phyloP scores from a whole-genome alignment of 1,140 invertebrate genomes.

The Hypothenemus hampei region DNA sequence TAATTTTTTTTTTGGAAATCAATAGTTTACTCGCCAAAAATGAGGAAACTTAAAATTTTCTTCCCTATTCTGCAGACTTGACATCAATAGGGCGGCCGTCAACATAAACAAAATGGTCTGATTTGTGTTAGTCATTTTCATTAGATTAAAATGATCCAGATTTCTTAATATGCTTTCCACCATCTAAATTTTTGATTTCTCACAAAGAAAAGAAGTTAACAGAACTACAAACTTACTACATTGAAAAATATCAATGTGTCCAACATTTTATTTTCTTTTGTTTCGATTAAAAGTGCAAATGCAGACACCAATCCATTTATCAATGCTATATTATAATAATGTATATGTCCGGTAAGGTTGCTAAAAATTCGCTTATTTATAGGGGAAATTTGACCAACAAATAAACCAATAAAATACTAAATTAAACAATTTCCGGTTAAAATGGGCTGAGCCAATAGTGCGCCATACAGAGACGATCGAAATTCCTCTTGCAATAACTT shows the following conservation, averaged over 20 bases:
- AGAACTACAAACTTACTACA: conserved; percentile 27
- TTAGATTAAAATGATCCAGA: conserved; percentile 13
- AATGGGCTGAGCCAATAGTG: conserved; percentile 1
- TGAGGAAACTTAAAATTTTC: conserved; percentile 12
- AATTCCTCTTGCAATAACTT: conserved; percentile 10
- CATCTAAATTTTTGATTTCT: conserved; percentile 25
- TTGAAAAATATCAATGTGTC: conserved; percentile 33
- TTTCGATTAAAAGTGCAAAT: conserved; percentile 29
- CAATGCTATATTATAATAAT: conserved; percentile 26
- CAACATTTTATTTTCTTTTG: conserved; percentile 29
- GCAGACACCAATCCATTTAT: conserved; percentile 29
- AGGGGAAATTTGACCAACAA: neutral
- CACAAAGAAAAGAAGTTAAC: too few species aligned
- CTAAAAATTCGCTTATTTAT: conserved; percentile 1
- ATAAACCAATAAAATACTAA: conserved; percentile 8
- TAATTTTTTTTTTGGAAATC: neutral
- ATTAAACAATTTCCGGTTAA: conserved; percentile 21
- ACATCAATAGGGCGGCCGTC: conserved; percentile 27
- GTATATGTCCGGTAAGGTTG: conserved; percentile 16
- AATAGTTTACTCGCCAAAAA: conserved; percentile 26
- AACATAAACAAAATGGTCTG: conserved; percentile 30
- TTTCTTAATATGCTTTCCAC: conserved; percentile 27
- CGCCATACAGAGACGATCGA: conserved; percentile 26
- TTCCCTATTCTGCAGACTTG: conserved; percentile 20
- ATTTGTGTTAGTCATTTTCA: conserved; percentile 6